phyloP scores from a whole-genome alignment of 92 coral and sea anemone species.

The Porites lobata region DNA sequence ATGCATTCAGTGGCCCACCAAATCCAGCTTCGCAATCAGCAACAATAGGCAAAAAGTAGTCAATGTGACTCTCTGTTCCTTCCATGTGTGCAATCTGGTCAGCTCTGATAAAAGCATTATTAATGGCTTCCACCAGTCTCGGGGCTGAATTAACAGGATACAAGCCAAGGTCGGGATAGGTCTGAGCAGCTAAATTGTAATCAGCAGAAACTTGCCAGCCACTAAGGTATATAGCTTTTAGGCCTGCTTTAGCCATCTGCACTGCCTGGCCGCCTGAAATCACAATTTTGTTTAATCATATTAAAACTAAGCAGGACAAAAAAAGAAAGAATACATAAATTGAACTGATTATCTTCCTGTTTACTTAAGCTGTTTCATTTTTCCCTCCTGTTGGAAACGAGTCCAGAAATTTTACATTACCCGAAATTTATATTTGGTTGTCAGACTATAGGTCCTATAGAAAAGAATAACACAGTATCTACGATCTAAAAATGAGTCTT shows the following conservation, averaged over 20 bases:
- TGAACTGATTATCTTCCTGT: not conserved
- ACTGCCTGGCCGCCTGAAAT: constrained; percentile 79
- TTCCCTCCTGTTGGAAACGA: too few species aligned
- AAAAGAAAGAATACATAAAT: not conserved
- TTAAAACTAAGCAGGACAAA: not conserved
- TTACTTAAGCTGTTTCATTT: not conserved
- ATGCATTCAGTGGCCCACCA: constrained; percentile 98
- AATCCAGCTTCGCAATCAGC: constrained; percentile 99
- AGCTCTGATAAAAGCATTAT: constrained; percentile 79
- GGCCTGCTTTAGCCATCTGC: constrained; percentile 73
- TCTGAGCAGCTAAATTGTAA: constrained; percentile 90
- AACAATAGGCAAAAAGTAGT: constrained; percentile 94
- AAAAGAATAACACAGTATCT: too few species aligned
- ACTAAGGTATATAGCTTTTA: constrained; percentile 96
- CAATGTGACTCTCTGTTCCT: constrained; percentile 67
- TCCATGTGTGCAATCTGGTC: constrained; percentile 83
- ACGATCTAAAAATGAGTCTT: too few species aligned
- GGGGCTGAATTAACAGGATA: constrained; percentile 97
- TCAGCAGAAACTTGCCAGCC: constrained; percentile 99
- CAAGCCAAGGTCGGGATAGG: constrained; percentile 96
- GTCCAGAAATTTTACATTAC: too few species aligned
- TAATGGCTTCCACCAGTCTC: constrained; percentile 91
- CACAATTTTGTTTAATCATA: not conserved
- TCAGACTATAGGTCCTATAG: too few species aligned
- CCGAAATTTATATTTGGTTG: too few species aligned